phyloP scores from a whole-genome alignment of 2,113 vertebrate genomes.

The Euleptes europaea region DNA sequence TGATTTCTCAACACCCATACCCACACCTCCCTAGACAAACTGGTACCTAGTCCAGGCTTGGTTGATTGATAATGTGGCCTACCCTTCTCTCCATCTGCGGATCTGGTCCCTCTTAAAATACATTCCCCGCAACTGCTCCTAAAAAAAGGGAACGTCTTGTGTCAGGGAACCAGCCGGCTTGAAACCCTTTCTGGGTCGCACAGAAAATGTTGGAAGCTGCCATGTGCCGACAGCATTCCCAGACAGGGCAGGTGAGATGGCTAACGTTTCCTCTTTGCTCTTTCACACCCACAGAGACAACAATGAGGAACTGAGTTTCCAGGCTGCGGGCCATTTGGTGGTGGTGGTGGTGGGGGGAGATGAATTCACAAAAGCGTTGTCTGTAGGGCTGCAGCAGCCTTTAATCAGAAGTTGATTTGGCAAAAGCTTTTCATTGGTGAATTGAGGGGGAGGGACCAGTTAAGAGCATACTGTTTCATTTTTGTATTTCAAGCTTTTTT shows the following conservation, averaged over 20 bases:
- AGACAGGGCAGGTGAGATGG: conserved; percentile 39
- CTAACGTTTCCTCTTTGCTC: conserved; percentile 16
- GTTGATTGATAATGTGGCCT: not conserved
- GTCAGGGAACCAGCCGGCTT: not conserved
- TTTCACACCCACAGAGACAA: conserved; percentile 29
- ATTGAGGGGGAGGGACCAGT: not conserved
- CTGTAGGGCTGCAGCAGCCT: not conserved
- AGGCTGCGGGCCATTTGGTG: conserved; percentile 9
- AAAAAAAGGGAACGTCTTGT: not conserved
- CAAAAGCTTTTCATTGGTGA: not conserved
- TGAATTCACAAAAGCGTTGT: conserved; percentile 4
- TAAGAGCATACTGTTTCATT: not conserved
- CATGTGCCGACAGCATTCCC: conserved; percentile 18
- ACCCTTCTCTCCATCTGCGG: not conserved
- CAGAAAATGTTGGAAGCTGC: conserved; percentile 1
- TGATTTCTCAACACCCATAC: conserved; percentile 57
- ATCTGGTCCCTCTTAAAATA: not conserved
- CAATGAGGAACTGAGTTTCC: conserved; percentile 17
- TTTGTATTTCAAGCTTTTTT: not conserved
- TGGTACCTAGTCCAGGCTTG: not conserved
- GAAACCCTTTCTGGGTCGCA: not conserved
- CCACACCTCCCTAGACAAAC: not conserved
- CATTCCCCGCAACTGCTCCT: not conserved
- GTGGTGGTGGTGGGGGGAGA: not conserved
- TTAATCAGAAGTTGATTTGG: not conserved